Conservation (phyloP, 1,140 invertebrate genomes). For the Zaprionus nigranus region DNA sequence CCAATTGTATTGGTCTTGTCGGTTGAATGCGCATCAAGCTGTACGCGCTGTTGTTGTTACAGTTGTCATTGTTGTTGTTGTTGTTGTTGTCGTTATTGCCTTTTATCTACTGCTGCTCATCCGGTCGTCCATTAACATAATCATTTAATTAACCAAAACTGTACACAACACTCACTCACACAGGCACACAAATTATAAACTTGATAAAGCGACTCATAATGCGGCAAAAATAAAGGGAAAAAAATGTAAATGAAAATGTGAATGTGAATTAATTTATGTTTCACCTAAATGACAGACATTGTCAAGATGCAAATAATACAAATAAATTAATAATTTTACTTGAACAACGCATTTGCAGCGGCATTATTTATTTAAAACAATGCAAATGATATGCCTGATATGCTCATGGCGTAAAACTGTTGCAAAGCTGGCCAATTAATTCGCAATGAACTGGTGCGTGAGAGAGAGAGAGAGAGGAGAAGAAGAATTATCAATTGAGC, state of each 20-base stretch:
- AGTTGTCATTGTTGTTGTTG: constrained; percentile 25
- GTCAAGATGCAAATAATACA: constrained; percentile 77
- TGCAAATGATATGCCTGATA: constrained; percentile 39
- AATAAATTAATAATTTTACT: constrained; percentile 75
- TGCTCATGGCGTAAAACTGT: constrained; percentile 10
- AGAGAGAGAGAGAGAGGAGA: background rate
- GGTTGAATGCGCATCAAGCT: constrained; percentile 68
- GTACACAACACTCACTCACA: constrained; percentile 41
- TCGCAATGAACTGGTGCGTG: background rate
- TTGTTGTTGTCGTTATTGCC: constrained; percentile 35
- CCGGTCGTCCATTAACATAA: constrained; percentile 82
- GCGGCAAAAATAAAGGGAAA: background rate
- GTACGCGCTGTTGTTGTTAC: constrained; percentile 19
- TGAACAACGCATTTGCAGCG: constrained; percentile 56
- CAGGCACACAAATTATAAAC: constrained; percentile 54
- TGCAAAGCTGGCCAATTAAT: constrained; percentile 28
- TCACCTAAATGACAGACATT: constrained; percentile 78
- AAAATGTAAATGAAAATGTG: constrained; percentile 23
- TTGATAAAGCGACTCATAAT: constrained; percentile 51
- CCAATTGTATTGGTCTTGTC: constrained; percentile 76
- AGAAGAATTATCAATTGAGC: background rate
- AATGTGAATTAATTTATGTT: constrained; percentile 76
- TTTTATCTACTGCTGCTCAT: constrained; percentile 71
- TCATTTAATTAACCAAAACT: constrained; percentile 81
- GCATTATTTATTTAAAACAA: constrained; percentile 57